These are phyloP conservation scores for Tadarida brasiliensis DNA, from an alignment of 2,797 vertebrate genomes.

Conservation along the genomic window DNA sequence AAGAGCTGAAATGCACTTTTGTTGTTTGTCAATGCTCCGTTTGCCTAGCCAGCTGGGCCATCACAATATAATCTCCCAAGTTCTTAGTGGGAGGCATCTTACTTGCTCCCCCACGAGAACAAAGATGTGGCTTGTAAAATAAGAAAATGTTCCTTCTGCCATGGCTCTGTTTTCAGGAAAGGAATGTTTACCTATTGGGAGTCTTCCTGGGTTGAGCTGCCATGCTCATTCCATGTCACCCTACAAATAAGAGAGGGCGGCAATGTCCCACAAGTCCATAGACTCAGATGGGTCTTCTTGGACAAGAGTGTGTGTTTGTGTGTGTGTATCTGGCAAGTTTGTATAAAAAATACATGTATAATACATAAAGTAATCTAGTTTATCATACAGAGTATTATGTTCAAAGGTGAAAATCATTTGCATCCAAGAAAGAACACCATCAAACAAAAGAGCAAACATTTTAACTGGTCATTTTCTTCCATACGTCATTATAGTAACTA, in stretches of 20 bases:
- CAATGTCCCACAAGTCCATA: neutral
- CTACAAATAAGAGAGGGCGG: neutral
- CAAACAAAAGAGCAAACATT: slow-evolving; percentile 34
- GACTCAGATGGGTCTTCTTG: slow-evolving; percentile 37
- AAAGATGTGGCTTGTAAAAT: slow-evolving; percentile 33
- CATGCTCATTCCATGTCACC: slow-evolving; percentile 21
- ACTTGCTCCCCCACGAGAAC: neutral
- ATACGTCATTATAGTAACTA: neutral
- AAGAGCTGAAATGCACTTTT: slow-evolving; percentile 40
- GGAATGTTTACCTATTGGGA: neutral
- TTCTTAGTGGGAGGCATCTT: slow-evolving; percentile 15
- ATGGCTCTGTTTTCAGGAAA: neutral
- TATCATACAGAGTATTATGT: neutral
- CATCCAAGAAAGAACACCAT: neutral
- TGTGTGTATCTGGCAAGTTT: neutral
- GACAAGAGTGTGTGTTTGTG: neutral
- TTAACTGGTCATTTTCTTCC: slow-evolving; percentile 24
- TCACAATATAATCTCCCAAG: neutral
- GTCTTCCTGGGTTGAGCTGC: neutral
- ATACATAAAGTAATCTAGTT: neutral
- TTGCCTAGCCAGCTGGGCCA: neutral
- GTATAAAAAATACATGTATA: neutral
- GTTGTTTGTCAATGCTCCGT: neutral
- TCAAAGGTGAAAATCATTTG: neutral
- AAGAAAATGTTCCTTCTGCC: slow-evolving; percentile 44